phyloP scores from a whole-genome alignment of 1,140 invertebrate species.

The Temnothorax longispinosus region DNA sequence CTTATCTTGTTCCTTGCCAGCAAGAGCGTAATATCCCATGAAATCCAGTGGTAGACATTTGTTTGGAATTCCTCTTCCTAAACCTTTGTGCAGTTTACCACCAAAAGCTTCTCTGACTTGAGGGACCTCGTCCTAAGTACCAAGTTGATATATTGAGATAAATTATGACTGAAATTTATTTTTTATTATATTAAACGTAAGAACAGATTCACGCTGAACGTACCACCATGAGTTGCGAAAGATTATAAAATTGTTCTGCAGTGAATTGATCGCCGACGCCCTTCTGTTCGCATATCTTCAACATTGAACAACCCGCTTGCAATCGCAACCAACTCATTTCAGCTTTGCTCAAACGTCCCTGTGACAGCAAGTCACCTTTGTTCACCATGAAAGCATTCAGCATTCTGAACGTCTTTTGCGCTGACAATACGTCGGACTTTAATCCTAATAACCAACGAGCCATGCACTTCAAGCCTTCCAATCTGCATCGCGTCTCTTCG shows the following conservation, averaged over 20 bases:
- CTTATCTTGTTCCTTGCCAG: slow-evolving; percentile 94
- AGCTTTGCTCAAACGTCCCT: slow-evolving; percentile 90
- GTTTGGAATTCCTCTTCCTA: slow-evolving; percentile 92
- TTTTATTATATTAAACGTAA: not conserved
- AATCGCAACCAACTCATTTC: slow-evolving; percentile 97
- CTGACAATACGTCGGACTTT: slow-evolving; percentile 94
- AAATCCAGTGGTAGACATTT: slow-evolving; percentile 97
- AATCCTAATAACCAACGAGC: slow-evolving; percentile 97
- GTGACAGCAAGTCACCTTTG: slow-evolving; percentile 93
- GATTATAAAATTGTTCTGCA: slow-evolving; percentile 97
- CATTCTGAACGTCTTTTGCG: slow-evolving; percentile 97
- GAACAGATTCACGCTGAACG: slow-evolving; percentile 77
- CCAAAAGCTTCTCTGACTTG: slow-evolving; percentile 97
- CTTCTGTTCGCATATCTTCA: slow-evolving; percentile 98
- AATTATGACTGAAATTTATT: not conserved
- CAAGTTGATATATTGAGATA: slow-evolving; percentile 21
- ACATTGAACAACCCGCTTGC: slow-evolving; percentile 96
- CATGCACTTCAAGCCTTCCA: slow-evolving; percentile 98
- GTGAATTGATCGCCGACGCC: slow-evolving; percentile 97
- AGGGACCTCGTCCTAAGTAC: slow-evolving; percentile 92
- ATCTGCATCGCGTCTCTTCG: slow-evolving; percentile 96
- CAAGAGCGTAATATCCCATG: slow-evolving; percentile 97
- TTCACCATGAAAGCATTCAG: slow-evolving; percentile 95
- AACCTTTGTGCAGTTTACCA: slow-evolving; percentile 96
- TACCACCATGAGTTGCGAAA: slow-evolving; percentile 96